Conservation (phyloP, 1,140 invertebrate genomes). For the Acromyrmex echinatior region DNA sequence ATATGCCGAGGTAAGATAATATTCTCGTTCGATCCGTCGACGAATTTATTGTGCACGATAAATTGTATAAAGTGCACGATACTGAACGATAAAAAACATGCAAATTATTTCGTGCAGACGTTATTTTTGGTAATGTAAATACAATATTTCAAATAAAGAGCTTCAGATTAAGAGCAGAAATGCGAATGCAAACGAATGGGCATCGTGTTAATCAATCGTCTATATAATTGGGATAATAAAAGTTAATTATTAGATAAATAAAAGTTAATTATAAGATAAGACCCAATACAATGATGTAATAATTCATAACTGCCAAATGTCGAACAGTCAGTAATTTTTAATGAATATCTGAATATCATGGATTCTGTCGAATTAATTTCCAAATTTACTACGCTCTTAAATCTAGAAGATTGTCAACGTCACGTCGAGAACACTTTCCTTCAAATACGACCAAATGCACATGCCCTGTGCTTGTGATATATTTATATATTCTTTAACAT, state of each 20-base stretch:
- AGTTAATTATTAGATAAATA: not conserved
- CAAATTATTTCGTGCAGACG: not conserved
- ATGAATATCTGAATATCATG: not conserved
- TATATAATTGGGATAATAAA: not conserved
- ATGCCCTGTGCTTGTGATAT: slow-evolving; percentile 72
- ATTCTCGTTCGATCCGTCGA: slow-evolving; percentile 54
- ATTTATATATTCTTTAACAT: not conserved
- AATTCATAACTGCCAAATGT: not conserved
- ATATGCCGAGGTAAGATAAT: not conserved
- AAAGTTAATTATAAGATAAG: not conserved
- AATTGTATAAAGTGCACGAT: no score
- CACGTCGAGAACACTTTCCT: slow-evolving; percentile 50
- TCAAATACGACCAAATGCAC: slow-evolving; percentile 51
- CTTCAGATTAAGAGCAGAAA: not conserved
- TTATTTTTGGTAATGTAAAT: not conserved
- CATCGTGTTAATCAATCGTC: not conserved
- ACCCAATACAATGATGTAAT: not conserved
- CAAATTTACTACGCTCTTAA: not conserved
- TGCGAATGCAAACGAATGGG: not conserved
- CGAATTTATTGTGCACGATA: not conserved
- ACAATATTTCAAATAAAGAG: not conserved
- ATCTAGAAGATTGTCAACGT: slow-evolving; percentile 21
- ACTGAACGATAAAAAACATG: not conserved
- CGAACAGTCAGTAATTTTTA: not conserved
- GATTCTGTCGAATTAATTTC: not conserved